Base-by-base conservation (phyloP, 2,797 vertebrate species). In the Knipowitschia caucasica region DNA sequence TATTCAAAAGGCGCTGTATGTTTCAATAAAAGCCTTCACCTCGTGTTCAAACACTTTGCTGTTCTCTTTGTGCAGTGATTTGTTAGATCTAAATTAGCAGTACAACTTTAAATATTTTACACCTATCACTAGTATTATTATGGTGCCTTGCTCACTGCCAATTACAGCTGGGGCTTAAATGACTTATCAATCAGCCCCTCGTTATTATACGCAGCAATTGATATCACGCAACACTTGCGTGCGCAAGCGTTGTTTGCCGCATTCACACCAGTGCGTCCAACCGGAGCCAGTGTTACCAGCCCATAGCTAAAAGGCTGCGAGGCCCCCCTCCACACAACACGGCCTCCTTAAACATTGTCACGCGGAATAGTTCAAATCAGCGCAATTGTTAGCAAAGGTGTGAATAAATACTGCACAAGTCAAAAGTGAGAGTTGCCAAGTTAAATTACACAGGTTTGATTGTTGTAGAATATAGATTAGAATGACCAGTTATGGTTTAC, bases 241-340 rank as follows among this genome's bases (percentile, higher is more conserved):
- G 26, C 58, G 62, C n/a, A 59, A 42, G 56, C 55, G 59, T 67
- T 77, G 67, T 73, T 85, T 74, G 64, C 71, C 50, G 63, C 70
- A 67, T 88, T 89, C 83, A 89, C 87, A 89, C 86, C 81, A 86
- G 79, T 79, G 83, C 76, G 78, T 88, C 82, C 83, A 75, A 73
- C 53, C 69, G 72, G 74, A 75, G 67, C 75, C 82, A 80, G 86
- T 88, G 85, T 87, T 89, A 88, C 64, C 79, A 87, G 78, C 75
- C 80, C 80, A 74, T 73, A 82, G 80, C 69, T 75, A 75, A 78
- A 76, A 78, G 82, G 81, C 84, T 83, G 67, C 64, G 73, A 89
- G 84, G 86, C 86, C 87, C 73, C n/a, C 76, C 74, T 62, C 73
- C 68, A 67, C 80, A 83, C 80, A 83, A 67, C 73, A 33, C 64